These are phyloP conservation scores for Campylomormyrus numenius DNA, from an alignment of 2,113 vertebrate species.

Conservation along the genomic window DNA sequence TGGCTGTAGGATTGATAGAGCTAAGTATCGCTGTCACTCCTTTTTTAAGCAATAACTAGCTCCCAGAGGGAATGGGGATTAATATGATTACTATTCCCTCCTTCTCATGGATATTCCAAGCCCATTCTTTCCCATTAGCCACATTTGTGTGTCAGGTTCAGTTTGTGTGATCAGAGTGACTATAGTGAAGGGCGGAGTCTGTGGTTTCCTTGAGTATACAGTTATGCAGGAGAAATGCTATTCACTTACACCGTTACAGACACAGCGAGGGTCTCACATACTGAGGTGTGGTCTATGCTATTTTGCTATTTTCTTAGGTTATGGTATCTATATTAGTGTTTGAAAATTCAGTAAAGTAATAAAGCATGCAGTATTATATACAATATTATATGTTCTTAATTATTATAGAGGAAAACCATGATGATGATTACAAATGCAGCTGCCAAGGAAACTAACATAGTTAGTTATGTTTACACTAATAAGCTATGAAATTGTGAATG, in stretches of 20 bases:
- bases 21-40: not conserved
- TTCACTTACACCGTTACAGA: not conserved
- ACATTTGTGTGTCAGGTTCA: constrained; percentile 26
- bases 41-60: not conserved
- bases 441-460: not conserved
- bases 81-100: constrained; percentile 13
- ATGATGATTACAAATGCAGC: not conserved
- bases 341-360: not conserved
- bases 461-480: not conserved
- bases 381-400: not conserved
- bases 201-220: not conserved
- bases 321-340: not conserved
- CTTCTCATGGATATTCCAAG: constrained; percentile 7
- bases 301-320: not conserved
- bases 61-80: not conserved
- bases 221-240: constrained; percentile 13
- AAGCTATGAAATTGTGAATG: not conserved
- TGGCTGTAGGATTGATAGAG: not conserved
- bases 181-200: not conserved
- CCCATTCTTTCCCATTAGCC: constrained; percentile 14
- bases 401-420: not conserved
- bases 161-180: constrained; percentile 29
- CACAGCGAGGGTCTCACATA: not conserved
- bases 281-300: not conserved
- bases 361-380: not conserved